Percentiles rank a stretch among this genome's conserved stretches.
phyloP scores from a whole-genome alignment of 1,140 invertebrate genomes.

The Pseudomyrmex concolor region DNA sequence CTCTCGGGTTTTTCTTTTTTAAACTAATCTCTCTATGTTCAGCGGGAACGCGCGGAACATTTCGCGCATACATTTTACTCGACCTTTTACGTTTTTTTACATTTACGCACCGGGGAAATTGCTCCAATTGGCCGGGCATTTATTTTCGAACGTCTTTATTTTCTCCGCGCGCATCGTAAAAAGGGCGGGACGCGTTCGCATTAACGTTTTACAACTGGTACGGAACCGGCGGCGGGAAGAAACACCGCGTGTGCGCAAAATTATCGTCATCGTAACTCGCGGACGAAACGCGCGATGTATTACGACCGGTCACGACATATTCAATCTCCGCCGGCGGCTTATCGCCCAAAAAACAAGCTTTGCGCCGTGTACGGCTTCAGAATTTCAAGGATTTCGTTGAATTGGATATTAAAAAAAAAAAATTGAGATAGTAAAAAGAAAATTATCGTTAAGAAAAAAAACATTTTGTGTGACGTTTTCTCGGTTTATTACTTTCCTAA shows the following conservation, averaged over 20 bases:
- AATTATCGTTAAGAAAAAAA: too few relatives aligned
- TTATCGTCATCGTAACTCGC: constrained; percentile 24
- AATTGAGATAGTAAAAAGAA: too few relatives aligned
- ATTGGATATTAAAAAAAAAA: neutral
- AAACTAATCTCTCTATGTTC: neutral
- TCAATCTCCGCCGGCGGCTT: neutral
- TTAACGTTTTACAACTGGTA: constrained; percentile 50
- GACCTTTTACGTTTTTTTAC: neutral
- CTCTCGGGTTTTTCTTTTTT: neutral
- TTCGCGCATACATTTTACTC: neutral
- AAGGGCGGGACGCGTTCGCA: constrained; percentile 28
- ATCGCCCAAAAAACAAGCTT: constrained; percentile 5
- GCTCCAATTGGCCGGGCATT: constrained; percentile 42
- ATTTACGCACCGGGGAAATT: neutral
- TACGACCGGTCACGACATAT: neutral
- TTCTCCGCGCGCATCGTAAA: constrained; percentile 17
- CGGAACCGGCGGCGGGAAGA: neutral
- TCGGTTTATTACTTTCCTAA: neutral
- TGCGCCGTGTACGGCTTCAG: neutral
- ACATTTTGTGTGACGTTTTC: too few relatives aligned
- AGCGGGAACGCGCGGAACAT: neutral
- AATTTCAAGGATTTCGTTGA: neutral
- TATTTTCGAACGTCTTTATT: constrained; percentile 52
- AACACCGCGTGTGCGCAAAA: constrained; percentile 17
- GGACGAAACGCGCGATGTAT: constrained; percentile 15